These are phyloP conservation scores for Belonocnema kinseyi DNA, from an alignment of 1,140 invertebrate genomes.

Conservation along the genomic window DNA sequence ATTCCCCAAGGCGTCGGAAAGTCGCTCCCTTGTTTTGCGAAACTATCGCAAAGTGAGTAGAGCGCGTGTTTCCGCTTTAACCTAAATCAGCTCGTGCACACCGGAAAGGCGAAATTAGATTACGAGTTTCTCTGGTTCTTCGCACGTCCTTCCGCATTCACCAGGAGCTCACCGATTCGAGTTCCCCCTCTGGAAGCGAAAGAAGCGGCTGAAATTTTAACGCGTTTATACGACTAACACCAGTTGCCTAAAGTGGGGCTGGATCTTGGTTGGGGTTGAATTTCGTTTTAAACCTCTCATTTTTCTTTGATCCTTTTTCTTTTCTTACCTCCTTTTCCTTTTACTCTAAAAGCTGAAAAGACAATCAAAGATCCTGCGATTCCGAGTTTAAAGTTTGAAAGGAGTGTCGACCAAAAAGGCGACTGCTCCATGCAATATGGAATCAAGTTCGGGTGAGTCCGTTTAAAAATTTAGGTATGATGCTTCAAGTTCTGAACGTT, in stretches of 20 bases:
- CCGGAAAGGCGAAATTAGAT: slow-evolving; percentile 51
- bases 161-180: slow-evolving; percentile 44
- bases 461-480: background rate
- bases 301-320: background rate
- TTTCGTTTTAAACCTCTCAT: slow-evolving; percentile 16
- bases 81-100: slow-evolving; percentile 51
- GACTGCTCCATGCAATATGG: too few relatives aligned
- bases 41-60: slow-evolving; percentile 25
- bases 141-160: slow-evolving; percentile 49
- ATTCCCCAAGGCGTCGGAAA: slow-evolving; percentile 29
- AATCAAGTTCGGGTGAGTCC: background rate
- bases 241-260: background rate
- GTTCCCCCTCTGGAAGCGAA: slow-evolving; percentile 38
- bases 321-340: background rate
- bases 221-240: slow-evolving; percentile 34
- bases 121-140: slow-evolving; percentile 54
- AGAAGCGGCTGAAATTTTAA: slow-evolving; percentile 44
- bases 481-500: too few relatives aligned
- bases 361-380: slow-evolving; percentile 17
- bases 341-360: background rate
- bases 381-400: background rate
- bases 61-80: slow-evolving; percentile 36
- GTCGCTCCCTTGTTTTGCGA: slow-evolving; percentile 27
- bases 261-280: background rate
- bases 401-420: background rate